Base-by-base conservation (phyloP, 2,888 invertebrate genomes). In the Phortica magna region DNA sequence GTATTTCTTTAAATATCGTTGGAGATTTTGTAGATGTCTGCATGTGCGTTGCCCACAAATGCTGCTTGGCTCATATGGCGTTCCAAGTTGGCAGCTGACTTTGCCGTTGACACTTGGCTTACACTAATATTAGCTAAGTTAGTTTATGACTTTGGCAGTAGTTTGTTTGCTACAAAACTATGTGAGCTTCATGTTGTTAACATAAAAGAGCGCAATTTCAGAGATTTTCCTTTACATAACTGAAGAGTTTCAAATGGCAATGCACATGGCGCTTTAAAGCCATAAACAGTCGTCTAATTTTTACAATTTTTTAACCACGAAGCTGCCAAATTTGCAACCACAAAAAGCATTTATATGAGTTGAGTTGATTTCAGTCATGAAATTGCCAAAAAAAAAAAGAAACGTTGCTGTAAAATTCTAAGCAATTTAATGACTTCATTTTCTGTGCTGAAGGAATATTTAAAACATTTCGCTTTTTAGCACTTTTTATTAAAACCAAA, bases 21-120 rank as follows among this genome's bases (percentile, higher is more conserved):
- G 14, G 9, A 48, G 9, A 5, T 9, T 61, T n/a, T 61, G 61
- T 22, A 10, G n/a, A 19, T 22, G 4, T 22, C 6, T 61, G 61
- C 17, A 7, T 22, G 7, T 61, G 75, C 76, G 74, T 19, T 43
- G 7, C 43, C 43, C 48, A 48, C 48, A 31, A 41, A 41, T 31
- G 39, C 41, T 65, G 17, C n/a, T 31, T 17, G 70, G 31, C 70
- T 43, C 70, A 55, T 71, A 71, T 55, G 70, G 70, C 42, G 67
- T 42, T 67, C 67, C 17, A 67, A 42, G 67, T 42, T 67, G 67
- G 48, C 31, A 53, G 17, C 73, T 68, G 74, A 68, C 75, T 82
- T 65, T 55, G 55, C 53, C 70, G 53, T 57, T 83, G 84, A 81
- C 82, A 79, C 76, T 78, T 84, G 75, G 64, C 75, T 74, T 39